phyloP scores from a whole-genome alignment of 2,888 invertebrate genomes.

The Aphodius sticticus region DNA sequence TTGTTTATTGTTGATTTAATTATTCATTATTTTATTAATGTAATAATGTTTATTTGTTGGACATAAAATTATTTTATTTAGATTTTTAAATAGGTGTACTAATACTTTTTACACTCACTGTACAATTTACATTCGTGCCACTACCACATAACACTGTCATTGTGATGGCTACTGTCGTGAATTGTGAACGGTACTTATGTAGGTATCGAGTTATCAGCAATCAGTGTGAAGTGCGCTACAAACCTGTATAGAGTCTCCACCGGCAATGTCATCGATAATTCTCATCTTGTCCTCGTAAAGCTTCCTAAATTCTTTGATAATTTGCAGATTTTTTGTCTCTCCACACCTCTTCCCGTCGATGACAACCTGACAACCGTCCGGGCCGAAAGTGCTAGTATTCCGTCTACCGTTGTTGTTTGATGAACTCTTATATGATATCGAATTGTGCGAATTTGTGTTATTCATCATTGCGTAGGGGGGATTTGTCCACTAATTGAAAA shows the following conservation, averaged over 20 bases:
- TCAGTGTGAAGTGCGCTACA: conserved; percentile 15
- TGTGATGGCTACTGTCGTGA: background rate
- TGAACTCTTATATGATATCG: conserved; percentile 8
- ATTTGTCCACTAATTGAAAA: conserved; percentile 21
- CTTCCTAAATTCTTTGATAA: conserved; percentile 68
- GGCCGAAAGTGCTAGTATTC: conserved; percentile 27
- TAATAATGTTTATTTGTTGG: no score
- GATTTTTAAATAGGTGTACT: background rate
- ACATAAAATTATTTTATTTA: no score
- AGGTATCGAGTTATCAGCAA: background rate
- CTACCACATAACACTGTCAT: background rate
- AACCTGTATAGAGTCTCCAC: conserved; percentile 55
- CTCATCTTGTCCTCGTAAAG: conserved; percentile 70
- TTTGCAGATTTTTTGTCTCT: conserved; percentile 59
- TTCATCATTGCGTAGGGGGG: conserved; percentile 9
- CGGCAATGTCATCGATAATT: conserved; percentile 64
- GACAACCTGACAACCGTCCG: conserved; percentile 39
- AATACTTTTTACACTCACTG: background rate
- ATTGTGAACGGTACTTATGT: conserved; percentile 8
- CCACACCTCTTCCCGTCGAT: conserved; percentile 49
- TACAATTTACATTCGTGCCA: background rate
- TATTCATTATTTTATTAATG: no score
- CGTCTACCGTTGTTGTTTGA: conserved; percentile 10
- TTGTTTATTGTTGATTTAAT: no score
- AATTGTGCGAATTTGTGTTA: background rate